A percentile compares a stretch with the other conserved stretches of the same genome.
Conservation (phyloP, 2,888 invertebrate species). For the Troides helena region DNA sequence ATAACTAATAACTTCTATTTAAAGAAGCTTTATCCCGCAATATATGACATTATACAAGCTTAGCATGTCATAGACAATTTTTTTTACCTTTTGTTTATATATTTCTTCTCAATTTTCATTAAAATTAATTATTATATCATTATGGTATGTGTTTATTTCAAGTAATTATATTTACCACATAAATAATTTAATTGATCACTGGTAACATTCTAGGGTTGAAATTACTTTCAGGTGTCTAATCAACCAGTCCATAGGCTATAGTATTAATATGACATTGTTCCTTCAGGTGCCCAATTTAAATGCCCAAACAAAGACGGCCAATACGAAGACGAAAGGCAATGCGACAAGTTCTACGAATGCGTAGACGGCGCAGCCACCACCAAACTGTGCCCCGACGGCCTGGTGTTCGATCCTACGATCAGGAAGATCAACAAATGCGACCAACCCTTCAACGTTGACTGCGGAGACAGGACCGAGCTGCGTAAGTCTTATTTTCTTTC, state of each 20-base stretch:
- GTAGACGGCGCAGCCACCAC: slow-evolving; percentile 85
- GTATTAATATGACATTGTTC: not conserved
- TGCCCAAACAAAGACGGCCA: slow-evolving; percentile 91
- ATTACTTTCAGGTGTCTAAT: not conserved
- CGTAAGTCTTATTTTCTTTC: slow-evolving; percentile 82
- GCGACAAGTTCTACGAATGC: slow-evolving; percentile 93
- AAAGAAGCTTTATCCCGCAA: too few relatives aligned
- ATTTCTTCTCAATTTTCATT: too few relatives aligned
- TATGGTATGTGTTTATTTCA: too few relatives aligned
- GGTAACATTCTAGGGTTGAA: too few relatives aligned
- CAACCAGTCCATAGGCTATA: not conserved
- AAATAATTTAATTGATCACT: too few relatives aligned
- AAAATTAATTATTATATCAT: too few relatives aligned
- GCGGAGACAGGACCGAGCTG: slow-evolving; percentile 91
- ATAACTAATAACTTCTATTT: too few relatives aligned
- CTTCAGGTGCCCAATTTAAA: slow-evolving; percentile 81
- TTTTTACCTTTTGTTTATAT: too few relatives aligned
- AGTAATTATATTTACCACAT: too few relatives aligned
- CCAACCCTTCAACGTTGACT: slow-evolving; percentile 95
- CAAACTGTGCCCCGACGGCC: slow-evolving; percentile 92
- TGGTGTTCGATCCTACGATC: slow-evolving; percentile 92
- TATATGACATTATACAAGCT: too few relatives aligned
- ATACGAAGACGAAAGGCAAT: slow-evolving; percentile 89
- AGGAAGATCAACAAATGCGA: slow-evolving; percentile 95
- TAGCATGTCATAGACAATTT: too few relatives aligned